Evolutionary conservation across 2,797 vertebrate species (phyloP).

Genomic region (Xyrichtys novacula): DNA sequence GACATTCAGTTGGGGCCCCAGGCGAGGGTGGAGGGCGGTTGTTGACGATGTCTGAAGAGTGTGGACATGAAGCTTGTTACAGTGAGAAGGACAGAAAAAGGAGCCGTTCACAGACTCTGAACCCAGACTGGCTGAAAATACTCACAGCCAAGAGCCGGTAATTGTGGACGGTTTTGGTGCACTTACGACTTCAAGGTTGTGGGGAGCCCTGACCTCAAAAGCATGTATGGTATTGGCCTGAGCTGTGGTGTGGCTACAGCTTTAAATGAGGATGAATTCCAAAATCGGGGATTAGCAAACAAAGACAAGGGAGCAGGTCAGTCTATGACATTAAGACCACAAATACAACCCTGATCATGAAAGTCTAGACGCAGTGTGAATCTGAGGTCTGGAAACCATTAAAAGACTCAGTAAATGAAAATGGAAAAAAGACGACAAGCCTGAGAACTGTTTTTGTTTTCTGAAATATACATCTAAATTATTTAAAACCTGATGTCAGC

Average conservation of each 20-base stretch:
- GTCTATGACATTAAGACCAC: background rate
- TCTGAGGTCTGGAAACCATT: too few relatives aligned
- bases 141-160: conserved; percentile 61
- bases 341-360: too few relatives aligned
- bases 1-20: conserved; percentile 9
- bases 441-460: too few relatives aligned
- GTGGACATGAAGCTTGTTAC: conserved; percentile 49
- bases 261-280: conserved; percentile 32
- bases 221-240: conserved; percentile 52
- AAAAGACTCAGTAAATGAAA: too few relatives aligned
- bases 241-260: conserved; percentile 29
- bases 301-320: conserved; percentile 3
- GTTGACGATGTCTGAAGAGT: conserved; percentile 41
- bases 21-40: conserved; percentile 33
- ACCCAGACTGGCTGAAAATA: conserved; percentile 76
- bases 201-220: conserved; percentile 61
- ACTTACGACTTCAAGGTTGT: conserved; percentile 77
- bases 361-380: too few relatives aligned
- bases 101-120: conserved; percentile 58
- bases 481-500: too few relatives aligned
- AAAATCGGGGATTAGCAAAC: conserved; percentile 21
- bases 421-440: too few relatives aligned
- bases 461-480: too few relatives aligned
- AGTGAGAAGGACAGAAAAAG: conserved; percentile 62
- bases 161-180: conserved; percentile 68